phyloP scores from a whole-genome alignment of 2,113 vertebrate genomes.

The Myrmecobius fasciatus region DNA sequence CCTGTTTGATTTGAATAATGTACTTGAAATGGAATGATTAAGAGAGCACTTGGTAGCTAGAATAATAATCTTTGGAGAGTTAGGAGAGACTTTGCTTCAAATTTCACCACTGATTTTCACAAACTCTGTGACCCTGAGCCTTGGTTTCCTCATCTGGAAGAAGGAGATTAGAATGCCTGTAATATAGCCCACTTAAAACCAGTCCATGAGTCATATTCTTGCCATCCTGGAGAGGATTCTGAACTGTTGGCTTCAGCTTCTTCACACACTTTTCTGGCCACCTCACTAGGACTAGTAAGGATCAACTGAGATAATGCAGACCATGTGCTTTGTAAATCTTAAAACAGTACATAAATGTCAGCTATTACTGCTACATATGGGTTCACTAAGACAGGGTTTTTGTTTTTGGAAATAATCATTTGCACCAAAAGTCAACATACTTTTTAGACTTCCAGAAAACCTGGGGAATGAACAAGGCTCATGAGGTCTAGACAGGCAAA shows the following conservation, averaged over 20 bases:
- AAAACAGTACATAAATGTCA: background rate
- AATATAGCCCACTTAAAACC: background rate
- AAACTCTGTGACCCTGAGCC: background rate
- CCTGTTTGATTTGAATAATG: background rate
- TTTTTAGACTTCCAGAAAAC: background rate
- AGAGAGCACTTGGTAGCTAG: background rate
- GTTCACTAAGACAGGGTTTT: background rate
- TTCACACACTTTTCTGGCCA: background rate
- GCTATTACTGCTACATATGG: background rate
- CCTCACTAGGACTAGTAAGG: background rate
- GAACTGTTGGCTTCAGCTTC: background rate
- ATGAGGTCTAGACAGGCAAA: background rate
- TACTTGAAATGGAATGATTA: background rate
- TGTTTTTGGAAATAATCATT: background rate
- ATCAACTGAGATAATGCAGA: background rate
- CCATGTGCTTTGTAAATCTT: background rate
- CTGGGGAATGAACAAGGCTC: background rate
- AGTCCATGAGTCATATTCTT: background rate
- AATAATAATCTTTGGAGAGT: background rate
- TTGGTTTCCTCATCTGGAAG: conserved; percentile 41
- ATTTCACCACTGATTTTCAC: background rate
- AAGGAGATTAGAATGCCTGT: background rate
- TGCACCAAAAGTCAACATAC: background rate
- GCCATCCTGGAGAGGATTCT: background rate
- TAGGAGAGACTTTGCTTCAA: conserved; percentile 29